These are phyloP conservation scores for Reticulitermes lucifugus DNA, from an alignment of 2,888 invertebrate genomes.

Conservation along the genomic window DNA sequence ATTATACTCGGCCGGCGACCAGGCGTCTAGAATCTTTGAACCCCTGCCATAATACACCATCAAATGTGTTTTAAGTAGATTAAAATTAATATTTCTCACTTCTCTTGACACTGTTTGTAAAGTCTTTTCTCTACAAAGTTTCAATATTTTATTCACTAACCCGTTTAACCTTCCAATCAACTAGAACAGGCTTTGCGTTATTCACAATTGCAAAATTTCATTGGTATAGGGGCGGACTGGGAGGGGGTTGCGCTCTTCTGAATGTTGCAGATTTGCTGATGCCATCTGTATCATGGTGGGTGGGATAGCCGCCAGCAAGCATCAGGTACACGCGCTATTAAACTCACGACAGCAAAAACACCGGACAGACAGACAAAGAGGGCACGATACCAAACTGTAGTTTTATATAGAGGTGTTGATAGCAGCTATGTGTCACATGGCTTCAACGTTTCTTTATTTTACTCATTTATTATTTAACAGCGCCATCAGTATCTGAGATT, in stretches of 20 bases:
- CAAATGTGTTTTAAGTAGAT: no score
- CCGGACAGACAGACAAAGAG: not conserved
- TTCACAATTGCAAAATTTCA: not conserved
- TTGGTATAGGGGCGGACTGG: not conserved
- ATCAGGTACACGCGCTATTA: constrained; percentile 18
- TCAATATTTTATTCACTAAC: no score
- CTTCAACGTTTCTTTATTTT: no score
- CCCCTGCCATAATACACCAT: no score
- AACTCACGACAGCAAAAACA: constrained; percentile 24
- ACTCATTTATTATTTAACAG: no score
- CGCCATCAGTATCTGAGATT: no score
- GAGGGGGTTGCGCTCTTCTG: not conserved
- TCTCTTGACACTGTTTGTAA: no score
- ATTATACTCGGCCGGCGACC: no score
- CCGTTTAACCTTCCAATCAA: no score
- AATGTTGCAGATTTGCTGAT: not conserved
- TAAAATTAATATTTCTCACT: no score
- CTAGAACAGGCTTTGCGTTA: not conserved
- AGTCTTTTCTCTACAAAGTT: no score
- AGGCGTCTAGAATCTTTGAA: no score
- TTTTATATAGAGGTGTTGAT: constrained; percentile 1
- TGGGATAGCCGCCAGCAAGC: constrained; percentile 26
- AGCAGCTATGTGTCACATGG: not conserved
- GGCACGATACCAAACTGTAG: not conserved
- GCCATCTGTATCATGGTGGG: constrained; percentile 29